Conservation (phyloP, 2,113 vertebrate genomes). For the Polypterus senegalus region DNA sequence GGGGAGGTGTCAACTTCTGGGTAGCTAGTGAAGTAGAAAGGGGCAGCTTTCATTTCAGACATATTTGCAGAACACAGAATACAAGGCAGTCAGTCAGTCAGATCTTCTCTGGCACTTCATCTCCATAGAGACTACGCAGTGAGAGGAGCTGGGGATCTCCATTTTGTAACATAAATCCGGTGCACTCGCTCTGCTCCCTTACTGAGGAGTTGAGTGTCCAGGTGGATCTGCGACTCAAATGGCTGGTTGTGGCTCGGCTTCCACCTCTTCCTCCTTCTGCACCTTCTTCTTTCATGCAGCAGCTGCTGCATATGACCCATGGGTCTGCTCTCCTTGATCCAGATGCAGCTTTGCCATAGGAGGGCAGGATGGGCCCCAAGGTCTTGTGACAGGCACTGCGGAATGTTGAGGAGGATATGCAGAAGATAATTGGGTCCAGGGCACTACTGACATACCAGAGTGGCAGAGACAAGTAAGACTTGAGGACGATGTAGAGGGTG, state of each 20-base stretch:
- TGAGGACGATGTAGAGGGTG: slow-evolving; percentile 46
- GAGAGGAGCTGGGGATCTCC: slow-evolving; percentile 19
- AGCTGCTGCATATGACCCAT: background rate
- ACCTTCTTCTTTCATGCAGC: background rate
- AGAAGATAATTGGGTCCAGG: slow-evolving; percentile 55
- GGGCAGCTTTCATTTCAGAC: no score
- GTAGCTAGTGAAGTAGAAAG: no score
- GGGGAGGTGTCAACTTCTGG: no score
- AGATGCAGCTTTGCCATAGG: slow-evolving; percentile 15
- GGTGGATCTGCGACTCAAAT: slow-evolving; percentile 13
- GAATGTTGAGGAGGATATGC: slow-evolving; percentile 53
- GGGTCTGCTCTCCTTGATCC: slow-evolving; percentile 5
- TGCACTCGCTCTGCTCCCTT: slow-evolving; percentile 12
- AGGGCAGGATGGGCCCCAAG: slow-evolving; percentile 23
- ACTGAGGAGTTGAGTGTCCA: slow-evolving; percentile 19
- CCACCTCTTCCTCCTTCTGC: background rate
- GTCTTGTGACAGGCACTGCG: slow-evolving; percentile 49
- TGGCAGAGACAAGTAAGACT: slow-evolving; percentile 50
- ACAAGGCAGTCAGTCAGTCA: no score
- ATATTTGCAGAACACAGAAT: no score
- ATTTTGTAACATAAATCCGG: background rate
- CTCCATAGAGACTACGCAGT: slow-evolving; percentile 10
- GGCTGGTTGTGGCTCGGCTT: background rate
- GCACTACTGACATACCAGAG: slow-evolving; percentile 58
- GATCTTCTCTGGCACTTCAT: background rate